Evolutionary conservation across 1,140 invertebrate species (phyloP).

Genomic region (Copidosoma floridanum): DNA sequence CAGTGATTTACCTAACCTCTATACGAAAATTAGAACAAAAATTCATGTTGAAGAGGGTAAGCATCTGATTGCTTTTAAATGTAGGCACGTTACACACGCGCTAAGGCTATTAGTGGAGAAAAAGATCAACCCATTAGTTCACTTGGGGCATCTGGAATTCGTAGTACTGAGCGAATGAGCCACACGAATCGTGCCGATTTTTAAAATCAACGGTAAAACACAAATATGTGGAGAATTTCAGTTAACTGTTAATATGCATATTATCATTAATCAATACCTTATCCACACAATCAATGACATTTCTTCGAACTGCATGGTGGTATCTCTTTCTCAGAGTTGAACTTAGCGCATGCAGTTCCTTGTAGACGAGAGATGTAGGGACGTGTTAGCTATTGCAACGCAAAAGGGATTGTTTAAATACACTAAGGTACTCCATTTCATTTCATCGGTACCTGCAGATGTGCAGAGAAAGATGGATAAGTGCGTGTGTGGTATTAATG

Average conservation of each 20-base stretch:
- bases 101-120: conserved; percentile 20
- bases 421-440: conserved; percentile 27
- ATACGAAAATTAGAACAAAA: too few relatives aligned
- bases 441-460: conserved; percentile 23
- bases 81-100: conserved; percentile 20
- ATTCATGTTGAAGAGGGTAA: too few relatives aligned
- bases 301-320: not conserved
- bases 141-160: conserved; percentile 14
- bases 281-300: not conserved
- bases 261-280: conserved; percentile 2
- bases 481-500: conserved; percentile 14
- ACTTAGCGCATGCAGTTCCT: conserved; percentile 22
- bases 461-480: conserved; percentile 28
- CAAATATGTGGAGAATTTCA: conserved; percentile 39
- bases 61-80: too few relatives aligned
- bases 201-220: conserved; percentile 44
- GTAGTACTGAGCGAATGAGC: conserved; percentile 44
- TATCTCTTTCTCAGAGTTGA: not conserved
- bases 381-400: conserved; percentile 28
- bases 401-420: conserved; percentile 26
- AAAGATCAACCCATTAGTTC: conserved; percentile 28
- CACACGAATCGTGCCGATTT: conserved; percentile 49
- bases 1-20: too few relatives aligned
- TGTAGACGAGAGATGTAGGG: not conserved
- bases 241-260: conserved; percentile 20